phyloP scores from a whole-genome alignment of 92 coral and sea anemone species.

The Epizoanthus scotinus region DNA sequence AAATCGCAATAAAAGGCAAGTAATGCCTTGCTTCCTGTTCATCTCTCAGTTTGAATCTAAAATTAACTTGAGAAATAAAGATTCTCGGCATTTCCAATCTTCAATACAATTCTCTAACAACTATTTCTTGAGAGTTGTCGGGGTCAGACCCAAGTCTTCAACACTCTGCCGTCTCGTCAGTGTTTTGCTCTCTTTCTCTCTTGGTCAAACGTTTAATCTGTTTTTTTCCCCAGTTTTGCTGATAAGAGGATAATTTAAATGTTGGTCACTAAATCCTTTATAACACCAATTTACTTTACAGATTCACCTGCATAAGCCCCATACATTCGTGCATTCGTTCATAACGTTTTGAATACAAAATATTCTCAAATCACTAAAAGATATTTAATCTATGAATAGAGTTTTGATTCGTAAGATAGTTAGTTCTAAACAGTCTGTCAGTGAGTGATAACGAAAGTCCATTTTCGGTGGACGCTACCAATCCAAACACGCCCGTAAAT shows the following conservation, averaged over 20 bases:
- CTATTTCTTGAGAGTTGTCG: too few relatives aligned
- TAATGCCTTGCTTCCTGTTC: too few relatives aligned
- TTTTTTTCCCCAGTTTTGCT: neutral
- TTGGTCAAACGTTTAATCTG: too few relatives aligned
- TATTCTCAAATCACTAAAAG: neutral
- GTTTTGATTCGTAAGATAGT: neutral
- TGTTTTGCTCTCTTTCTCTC: too few relatives aligned
- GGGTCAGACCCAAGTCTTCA: too few relatives aligned
- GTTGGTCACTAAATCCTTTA: neutral
- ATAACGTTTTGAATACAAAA: neutral
- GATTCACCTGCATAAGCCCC: neutral
- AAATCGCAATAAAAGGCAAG: too few relatives aligned
- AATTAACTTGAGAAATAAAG: too few relatives aligned
- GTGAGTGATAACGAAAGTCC: neutral
- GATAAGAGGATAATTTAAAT: constrained; percentile 6
- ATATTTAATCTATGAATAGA: neutral
- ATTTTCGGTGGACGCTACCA: constrained; percentile 3
- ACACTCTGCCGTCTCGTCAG: too few relatives aligned
- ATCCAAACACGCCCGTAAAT: constrained; percentile 5
- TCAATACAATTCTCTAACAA: too few relatives aligned
- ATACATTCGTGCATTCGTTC: neutral
- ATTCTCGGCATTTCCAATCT: too few relatives aligned
- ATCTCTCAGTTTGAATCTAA: too few relatives aligned
- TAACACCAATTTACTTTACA: neutral
- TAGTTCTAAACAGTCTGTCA: neutral